These are phyloP conservation scores for Equus quagga DNA, from an alignment of 2,113 vertebrate genomes.

Conservation along the genomic window DNA sequence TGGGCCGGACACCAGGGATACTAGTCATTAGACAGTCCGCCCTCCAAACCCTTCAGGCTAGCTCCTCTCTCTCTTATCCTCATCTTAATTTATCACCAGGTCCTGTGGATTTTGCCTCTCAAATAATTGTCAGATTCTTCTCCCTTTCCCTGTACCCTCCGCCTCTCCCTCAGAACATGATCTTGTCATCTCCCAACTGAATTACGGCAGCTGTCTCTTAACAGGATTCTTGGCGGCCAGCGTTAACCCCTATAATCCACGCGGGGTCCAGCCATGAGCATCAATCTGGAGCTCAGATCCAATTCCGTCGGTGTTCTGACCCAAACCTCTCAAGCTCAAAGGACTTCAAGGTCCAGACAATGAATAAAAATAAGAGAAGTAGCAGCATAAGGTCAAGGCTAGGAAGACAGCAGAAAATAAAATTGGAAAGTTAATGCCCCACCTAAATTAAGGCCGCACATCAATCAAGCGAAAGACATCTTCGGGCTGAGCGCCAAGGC, in stretches of 20 bases:
- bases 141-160: not conserved
- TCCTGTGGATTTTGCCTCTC: not conserved
- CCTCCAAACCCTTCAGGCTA: not conserved
- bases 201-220: not conserved
- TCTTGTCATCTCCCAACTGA: not conserved
- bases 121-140: not conserved
- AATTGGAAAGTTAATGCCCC: not conserved
- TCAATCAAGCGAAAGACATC: not conserved
- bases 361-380: not conserved
- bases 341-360: not conserved
- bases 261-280: rapidly evolving
- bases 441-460: not conserved
- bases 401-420: not conserved
- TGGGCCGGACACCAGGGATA: not conserved
- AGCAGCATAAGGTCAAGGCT: not conserved
- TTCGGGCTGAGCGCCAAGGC: not conserved
- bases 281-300: not conserved
- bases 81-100: not conserved
- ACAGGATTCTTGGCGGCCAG: rapidly evolving
- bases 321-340: not conserved
- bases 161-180: not conserved
- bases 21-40: not conserved
- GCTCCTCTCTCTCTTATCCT: not conserved
- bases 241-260: not conserved
- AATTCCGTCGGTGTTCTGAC: not conserved